Conservation (phyloP, 2,888 invertebrate genomes). For the Drosophila paracracens region DNA sequence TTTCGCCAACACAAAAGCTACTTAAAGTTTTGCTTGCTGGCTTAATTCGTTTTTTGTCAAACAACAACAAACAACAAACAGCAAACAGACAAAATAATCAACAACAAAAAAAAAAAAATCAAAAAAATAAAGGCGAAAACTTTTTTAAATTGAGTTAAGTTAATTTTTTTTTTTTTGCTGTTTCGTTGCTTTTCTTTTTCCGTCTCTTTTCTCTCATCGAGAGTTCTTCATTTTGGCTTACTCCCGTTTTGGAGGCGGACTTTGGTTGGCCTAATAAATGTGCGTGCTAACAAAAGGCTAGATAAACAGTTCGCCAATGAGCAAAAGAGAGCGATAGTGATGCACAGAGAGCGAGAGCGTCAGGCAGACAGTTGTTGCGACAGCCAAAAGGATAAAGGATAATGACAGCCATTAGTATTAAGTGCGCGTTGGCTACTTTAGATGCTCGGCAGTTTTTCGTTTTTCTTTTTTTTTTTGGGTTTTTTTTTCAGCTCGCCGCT, state of each 20-base stretch:
- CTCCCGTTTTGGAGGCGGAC: constrained; percentile 5
- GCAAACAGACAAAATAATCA: constrained; percentile 50
- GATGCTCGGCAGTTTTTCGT: constrained; percentile 38
- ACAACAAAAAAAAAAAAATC: constrained; percentile 39
- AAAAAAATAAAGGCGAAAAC: constrained; percentile 45
- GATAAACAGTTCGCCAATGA: constrained; percentile 59
- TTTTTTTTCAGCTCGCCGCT: constrained; percentile 38
- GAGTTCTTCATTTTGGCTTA: constrained; percentile 21
- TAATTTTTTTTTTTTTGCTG: constrained; percentile 61
- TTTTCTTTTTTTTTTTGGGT: constrained; percentile 3
- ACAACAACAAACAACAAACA: constrained; percentile 66
- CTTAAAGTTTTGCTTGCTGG: constrained; percentile 72
- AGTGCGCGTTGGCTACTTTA: constrained; percentile 76
- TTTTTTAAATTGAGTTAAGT: constrained; percentile 77
- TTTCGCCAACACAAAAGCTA: constrained; percentile 74
- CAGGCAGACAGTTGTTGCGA: constrained; percentile 63
- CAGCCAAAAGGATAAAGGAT: constrained; percentile 77
- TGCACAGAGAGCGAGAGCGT: constrained; percentile 1
- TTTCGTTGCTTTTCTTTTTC: constrained; percentile 19
- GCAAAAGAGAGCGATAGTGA: constrained; percentile 1
- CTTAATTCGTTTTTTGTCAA: constrained; percentile 78
- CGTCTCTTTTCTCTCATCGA: background rate
- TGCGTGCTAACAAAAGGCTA: constrained; percentile 76
- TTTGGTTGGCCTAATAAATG: constrained; percentile 71
- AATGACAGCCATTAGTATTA: constrained; percentile 79